Conservation (phyloP, 2,797 vertebrate genomes). For the Apogon talboti region DNA sequence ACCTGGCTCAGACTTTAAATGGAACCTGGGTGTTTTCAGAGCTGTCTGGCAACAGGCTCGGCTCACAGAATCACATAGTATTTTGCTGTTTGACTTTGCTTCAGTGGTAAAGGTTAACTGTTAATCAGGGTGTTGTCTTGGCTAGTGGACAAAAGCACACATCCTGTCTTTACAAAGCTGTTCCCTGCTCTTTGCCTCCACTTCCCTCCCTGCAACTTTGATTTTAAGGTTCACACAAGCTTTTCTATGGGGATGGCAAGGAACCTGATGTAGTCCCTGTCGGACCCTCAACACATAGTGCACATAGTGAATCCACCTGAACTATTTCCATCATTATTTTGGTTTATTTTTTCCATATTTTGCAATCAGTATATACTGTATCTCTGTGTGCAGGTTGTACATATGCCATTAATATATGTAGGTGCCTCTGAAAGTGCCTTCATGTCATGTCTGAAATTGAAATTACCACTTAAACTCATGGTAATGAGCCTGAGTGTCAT, state of each 20-base stretch:
- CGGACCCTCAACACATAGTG: neutral
- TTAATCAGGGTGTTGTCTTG: conserved; percentile 56
- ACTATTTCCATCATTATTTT: no score
- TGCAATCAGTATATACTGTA: no score
- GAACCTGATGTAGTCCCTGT: neutral
- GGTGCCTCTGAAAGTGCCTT: no score
- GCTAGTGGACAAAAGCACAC: conserved; percentile 19
- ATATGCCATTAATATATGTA: no score
- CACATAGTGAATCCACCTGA: conserved; percentile 1
- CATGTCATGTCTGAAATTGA: no score
- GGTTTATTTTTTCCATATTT: no score
- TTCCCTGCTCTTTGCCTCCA: conserved; percentile 18
- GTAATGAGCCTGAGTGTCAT: no score
- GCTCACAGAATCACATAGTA: conserved; percentile 25
- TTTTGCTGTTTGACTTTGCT: conserved; percentile 60
- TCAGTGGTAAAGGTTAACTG: conserved; percentile 62
- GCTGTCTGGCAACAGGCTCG: conserved; percentile 40
- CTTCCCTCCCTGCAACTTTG: conserved; percentile 7
- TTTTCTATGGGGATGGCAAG: neutral
- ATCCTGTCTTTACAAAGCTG: conserved; percentile 5
- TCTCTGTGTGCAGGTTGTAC: no score
- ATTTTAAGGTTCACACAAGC: no score
- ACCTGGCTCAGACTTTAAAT: conserved; percentile 50
- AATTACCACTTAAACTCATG: no score
- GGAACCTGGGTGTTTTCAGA: conserved; percentile 47